Evolutionary conservation across 2,797 vertebrate species (phyloP).

Genomic region (Halcyon leucocephala): DNA sequence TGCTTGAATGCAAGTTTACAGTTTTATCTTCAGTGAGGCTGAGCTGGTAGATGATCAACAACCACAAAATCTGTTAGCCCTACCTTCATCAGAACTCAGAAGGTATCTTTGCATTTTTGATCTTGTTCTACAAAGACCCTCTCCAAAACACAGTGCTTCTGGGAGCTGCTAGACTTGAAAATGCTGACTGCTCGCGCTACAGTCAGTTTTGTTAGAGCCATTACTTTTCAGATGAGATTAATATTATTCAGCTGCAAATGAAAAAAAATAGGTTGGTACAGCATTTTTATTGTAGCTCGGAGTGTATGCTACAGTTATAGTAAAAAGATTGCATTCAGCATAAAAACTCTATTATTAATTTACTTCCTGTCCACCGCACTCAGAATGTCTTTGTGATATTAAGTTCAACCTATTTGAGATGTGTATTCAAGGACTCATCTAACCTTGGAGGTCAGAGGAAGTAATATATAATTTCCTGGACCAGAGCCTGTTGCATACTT

Average conservation of each 20-base stretch:
- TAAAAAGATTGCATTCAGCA: slow-evolving; percentile 41
- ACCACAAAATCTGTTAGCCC: not conserved
- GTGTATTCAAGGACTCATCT: not conserved
- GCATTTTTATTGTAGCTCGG: slow-evolving; percentile 29
- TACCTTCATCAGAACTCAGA: not conserved
- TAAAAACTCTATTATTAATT: slow-evolving; percentile 41
- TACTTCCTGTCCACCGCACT: not conserved
- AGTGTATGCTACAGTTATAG: not conserved
- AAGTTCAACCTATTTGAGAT: not conserved
- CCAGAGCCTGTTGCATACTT: not conserved
- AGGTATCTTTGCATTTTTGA: not conserved
- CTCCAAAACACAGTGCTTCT: not conserved
- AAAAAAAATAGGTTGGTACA: slow-evolving; percentile 13
- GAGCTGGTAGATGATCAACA: not conserved
- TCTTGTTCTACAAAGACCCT: not conserved
- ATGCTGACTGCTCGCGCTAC: slow-evolving; percentile 35
- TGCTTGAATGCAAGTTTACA: not conserved
- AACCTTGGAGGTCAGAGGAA: not conserved
- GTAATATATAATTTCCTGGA: not conserved
- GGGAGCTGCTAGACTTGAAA: not conserved
- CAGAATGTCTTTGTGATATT: not conserved
- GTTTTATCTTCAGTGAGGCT: not conserved
- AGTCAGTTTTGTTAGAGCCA: slow-evolving; percentile 8
- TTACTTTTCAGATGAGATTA: slow-evolving; percentile 61
- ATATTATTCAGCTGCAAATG: slow-evolving; percentile 43